phyloP scores from a whole-genome alignment of 1,140 invertebrate genomes.

The Trichomalopsis sarcophagae region DNA sequence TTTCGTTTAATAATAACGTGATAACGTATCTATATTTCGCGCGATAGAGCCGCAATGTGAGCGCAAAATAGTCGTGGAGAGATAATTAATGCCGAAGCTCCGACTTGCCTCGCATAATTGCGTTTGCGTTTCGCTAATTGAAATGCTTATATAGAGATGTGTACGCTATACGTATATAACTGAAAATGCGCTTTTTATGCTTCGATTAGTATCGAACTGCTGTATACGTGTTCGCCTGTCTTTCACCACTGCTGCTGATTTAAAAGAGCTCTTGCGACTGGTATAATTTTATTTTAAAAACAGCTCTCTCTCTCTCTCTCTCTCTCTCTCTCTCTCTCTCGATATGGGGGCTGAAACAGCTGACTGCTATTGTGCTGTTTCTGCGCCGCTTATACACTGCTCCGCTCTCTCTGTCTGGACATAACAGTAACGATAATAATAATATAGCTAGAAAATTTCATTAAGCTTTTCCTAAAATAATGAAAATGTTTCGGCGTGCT shows the following conservation, averaged over 20 bases:
- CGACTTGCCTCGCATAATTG: constrained; percentile 62
- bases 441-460: constrained; percentile 2
- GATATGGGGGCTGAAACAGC: background rate
- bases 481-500: background rate
- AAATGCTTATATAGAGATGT: constrained; percentile 57
- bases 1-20: constrained; percentile 65
- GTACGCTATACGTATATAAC: no score
- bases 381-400: background rate
- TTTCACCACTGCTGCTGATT: background rate
- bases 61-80: constrained; percentile 58
- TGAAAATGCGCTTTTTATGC: constrained; percentile 9
- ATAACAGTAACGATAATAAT: constrained; percentile 2
- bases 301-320: background rate
- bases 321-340: background rate
- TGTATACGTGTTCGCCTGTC: background rate
- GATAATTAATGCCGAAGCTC: constrained; percentile 70
- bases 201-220: background rate
- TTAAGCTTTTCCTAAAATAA: constrained; percentile 5
- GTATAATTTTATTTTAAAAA: constrained; percentile 27
- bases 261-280: background rate
- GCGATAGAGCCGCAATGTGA: constrained; percentile 54
- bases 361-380: background rate
- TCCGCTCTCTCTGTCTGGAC: background rate
- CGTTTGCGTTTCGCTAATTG: constrained; percentile 66
- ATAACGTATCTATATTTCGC: constrained; percentile 71